phyloP scores from a whole-genome alignment of 1,140 invertebrate genomes.

The Batillaria attramentaria region DNA sequence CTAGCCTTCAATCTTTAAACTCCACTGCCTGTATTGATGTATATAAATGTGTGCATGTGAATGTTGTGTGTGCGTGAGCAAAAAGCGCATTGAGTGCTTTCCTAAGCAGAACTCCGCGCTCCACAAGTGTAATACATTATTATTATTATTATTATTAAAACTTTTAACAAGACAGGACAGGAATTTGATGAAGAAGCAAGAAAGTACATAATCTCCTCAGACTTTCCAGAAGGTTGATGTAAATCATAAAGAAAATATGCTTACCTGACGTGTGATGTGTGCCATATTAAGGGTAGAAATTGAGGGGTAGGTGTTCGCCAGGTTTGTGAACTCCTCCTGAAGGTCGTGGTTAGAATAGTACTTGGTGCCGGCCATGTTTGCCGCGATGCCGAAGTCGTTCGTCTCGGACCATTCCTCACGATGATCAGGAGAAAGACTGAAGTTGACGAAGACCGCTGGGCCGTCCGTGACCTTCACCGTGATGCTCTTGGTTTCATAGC shows the following conservation, averaged over 20 bases:
- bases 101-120: no score
- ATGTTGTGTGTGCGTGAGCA: no score
- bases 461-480: constrained; percentile 75
- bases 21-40: no score
- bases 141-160: no score
- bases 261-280: constrained; percentile 76
- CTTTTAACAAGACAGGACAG: no score
- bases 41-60: no score
- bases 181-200: no score
- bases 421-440: constrained; percentile 82
- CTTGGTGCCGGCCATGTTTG: constrained; percentile 71
- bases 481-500: constrained; percentile 74
- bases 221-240: no score
- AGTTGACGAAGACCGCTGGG: constrained; percentile 80
- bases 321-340: constrained; percentile 75
- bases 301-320: constrained; percentile 79
- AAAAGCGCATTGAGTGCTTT: no score
- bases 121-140: no score
- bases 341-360: constrained; percentile 56
- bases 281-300: constrained; percentile 76
- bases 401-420: constrained; percentile 84
- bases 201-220: no score
- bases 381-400: constrained; percentile 80
- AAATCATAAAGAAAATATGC: background rate
- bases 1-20: no score